Percentiles rank a stretch among this genome's conserved stretches.
Conservation (phyloP, 2,888 invertebrate genomes). For the Drosophila anomalata region DNA sequence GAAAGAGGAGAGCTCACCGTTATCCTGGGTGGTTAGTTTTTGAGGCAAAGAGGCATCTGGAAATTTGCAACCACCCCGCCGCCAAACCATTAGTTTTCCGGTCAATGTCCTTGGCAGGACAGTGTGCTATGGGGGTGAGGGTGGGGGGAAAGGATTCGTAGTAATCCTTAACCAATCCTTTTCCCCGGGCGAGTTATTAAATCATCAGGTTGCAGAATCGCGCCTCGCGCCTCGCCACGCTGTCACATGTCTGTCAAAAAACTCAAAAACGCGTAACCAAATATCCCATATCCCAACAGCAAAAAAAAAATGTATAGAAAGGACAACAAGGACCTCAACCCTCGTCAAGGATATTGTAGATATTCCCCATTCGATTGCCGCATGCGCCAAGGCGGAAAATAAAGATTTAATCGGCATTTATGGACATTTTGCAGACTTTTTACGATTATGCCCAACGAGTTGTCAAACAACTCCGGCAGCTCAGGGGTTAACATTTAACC, state of each 20-base stretch:
- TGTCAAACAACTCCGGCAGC: constrained; percentile 42
- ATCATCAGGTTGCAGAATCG: constrained; percentile 75
- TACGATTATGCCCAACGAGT: constrained; percentile 58
- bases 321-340: constrained; percentile 19
- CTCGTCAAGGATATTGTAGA: constrained; percentile 15
- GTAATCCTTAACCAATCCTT: constrained; percentile 52
- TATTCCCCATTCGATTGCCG: constrained; percentile 19
- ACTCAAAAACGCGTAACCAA: constrained; percentile 43
- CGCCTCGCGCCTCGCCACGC: constrained; percentile 33
- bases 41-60: constrained; percentile 29
- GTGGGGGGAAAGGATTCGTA: background rate
- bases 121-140: background rate
- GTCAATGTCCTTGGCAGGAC: constrained; percentile 32
- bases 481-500: background rate
- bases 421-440: constrained; percentile 52
- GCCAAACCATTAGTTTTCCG: constrained; percentile 15
- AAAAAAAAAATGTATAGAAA: background rate
- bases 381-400: constrained; percentile 69
- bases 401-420: constrained; percentile 74
- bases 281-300: constrained; percentile 12
- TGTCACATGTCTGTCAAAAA: constrained; percentile 70
- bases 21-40: constrained; percentile 59
- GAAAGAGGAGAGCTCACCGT: constrained; percentile 43
- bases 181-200: constrained; percentile 62
- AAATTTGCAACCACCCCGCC: constrained; percentile 57